Evolutionary conservation across 1,140 invertebrate species (phyloP).

Genomic region (Dinoponera quadriceps): DNA sequence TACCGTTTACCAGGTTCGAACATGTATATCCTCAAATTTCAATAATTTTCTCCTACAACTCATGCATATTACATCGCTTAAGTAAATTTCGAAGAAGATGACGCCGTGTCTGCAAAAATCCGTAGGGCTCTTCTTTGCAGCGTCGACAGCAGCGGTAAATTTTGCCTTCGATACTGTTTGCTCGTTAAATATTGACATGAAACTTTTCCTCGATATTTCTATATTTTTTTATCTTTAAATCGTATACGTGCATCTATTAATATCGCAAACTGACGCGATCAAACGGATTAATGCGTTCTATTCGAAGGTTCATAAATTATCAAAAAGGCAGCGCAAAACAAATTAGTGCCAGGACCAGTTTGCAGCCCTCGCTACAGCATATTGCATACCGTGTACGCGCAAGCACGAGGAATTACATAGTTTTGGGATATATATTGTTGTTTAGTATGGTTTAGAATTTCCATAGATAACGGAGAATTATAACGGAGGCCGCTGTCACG

Average conservation of each 20-base stretch:
- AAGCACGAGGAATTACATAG: constrained; percentile 79
- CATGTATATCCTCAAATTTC: background rate
- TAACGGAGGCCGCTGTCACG: constrained; percentile 77
- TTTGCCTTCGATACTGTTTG: background rate
- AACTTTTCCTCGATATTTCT: background rate
- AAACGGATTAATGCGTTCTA: constrained; percentile 16
- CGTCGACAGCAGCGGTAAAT: background rate
- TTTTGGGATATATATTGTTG: constrained; percentile 83
- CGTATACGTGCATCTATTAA: background rate
- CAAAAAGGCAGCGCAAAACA: constrained; percentile 62
- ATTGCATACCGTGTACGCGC: constrained; percentile 73
- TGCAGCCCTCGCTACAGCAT: constrained; percentile 64
- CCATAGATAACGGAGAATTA: constrained; percentile 84
- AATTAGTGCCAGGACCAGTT: constrained; percentile 57
- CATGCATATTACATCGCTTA: background rate
- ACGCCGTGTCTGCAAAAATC: background rate
- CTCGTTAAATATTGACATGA: background rate
- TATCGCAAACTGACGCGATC: background rate
- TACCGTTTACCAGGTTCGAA: too few species aligned
- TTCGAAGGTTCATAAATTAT: constrained; percentile 49
- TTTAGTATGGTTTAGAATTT: constrained; percentile 83
- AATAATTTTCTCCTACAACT: background rate
- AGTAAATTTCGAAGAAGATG: background rate
- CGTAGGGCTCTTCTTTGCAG: background rate
- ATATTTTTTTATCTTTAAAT: background rate